Evolutionary conservation across 2,113 vertebrate genomes (phyloP).

Genomic region (Onychostruthus taczanowskii): DNA sequence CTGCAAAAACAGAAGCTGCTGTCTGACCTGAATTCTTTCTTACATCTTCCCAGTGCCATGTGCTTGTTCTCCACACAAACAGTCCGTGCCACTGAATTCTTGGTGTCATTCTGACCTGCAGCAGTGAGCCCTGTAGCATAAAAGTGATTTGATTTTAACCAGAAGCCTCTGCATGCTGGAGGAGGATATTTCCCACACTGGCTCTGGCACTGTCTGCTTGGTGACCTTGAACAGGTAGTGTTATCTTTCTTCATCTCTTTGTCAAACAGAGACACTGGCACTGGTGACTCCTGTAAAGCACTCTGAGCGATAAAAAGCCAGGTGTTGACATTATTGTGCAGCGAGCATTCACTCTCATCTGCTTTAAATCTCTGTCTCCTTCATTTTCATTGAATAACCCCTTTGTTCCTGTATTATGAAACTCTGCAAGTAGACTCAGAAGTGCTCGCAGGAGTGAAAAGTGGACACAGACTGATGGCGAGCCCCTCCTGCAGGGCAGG

Average conservation of each 20-base stretch:
- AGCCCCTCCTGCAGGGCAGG: background rate
- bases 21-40: background rate
- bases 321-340: background rate
- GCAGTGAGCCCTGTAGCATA: background rate
- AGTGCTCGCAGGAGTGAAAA: background rate
- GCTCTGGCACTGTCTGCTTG: background rate
- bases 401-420: constrained; percentile 35
- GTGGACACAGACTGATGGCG: background rate
- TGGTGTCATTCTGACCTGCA: background rate
- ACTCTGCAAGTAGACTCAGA: background rate
- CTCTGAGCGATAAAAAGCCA: background rate
- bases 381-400: constrained; percentile 16
- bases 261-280: background rate
- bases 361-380: constrained; percentile 28
- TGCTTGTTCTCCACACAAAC: background rate
- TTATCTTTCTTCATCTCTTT: background rate
- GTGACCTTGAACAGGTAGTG: constrained; percentile 10
- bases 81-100: background rate
- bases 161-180: background rate
- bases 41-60: background rate
- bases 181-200: background rate
- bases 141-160: background rate
- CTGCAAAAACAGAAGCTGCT: background rate
- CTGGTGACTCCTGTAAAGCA: background rate
- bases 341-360: background rate